These are phyloP conservation scores for Cheiracanthium punctorium DNA, from an alignment of 2,888 invertebrate genomes.

Conservation along the genomic window DNA sequence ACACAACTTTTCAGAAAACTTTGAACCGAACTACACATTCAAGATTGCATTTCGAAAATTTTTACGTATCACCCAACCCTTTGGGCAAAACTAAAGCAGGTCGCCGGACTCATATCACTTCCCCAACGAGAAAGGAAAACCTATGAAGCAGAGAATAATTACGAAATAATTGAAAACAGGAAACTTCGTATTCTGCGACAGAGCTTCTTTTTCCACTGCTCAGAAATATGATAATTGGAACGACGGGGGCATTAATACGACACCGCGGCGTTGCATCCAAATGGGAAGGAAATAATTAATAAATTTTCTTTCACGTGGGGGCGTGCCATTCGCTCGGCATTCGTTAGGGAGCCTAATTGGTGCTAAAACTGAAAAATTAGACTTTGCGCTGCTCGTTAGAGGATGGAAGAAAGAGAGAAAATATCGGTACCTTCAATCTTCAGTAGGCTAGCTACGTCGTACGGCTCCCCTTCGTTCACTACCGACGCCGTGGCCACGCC, in stretches of 20 bases:
- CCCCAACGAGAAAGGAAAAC: slow-evolving; percentile 22
- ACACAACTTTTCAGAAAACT: background rate
- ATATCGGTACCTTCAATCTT: slow-evolving; percentile 77
- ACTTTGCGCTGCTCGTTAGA: slow-evolving; percentile 36
- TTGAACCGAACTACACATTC: background rate
- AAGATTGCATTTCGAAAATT: background rate
- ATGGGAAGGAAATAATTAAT: slow-evolving; percentile 60
- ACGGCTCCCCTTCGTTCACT: slow-evolving; percentile 54
- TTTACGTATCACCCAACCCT: slow-evolving; percentile 17
- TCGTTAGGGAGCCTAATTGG: slow-evolving; percentile 56
- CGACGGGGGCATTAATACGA: slow-evolving; percentile 46
- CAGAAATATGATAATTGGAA: slow-evolving; percentile 47
- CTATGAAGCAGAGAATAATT: slow-evolving; percentile 36
- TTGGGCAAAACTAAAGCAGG: slow-evolving; percentile 17
- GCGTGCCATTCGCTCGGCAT: slow-evolving; percentile 11
- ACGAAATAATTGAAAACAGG: slow-evolving; percentile 54
- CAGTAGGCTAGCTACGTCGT: slow-evolving; percentile 76
- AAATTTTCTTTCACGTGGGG: slow-evolving; percentile 39
- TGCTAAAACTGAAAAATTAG: slow-evolving; percentile 48
- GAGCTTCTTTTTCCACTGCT: slow-evolving; percentile 33
- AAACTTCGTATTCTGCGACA: slow-evolving; percentile 35
- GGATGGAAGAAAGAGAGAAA: slow-evolving; percentile 13
- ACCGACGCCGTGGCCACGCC: slow-evolving; percentile 9
- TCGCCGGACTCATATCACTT: slow-evolving; percentile 19
- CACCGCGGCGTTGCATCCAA: slow-evolving; percentile 36